Evolutionary conservation across 1,140 invertebrate genomes (phyloP), one percentile per base, ranked within the genome.

Genomic region (Pseudoatta argentina): DNA sequence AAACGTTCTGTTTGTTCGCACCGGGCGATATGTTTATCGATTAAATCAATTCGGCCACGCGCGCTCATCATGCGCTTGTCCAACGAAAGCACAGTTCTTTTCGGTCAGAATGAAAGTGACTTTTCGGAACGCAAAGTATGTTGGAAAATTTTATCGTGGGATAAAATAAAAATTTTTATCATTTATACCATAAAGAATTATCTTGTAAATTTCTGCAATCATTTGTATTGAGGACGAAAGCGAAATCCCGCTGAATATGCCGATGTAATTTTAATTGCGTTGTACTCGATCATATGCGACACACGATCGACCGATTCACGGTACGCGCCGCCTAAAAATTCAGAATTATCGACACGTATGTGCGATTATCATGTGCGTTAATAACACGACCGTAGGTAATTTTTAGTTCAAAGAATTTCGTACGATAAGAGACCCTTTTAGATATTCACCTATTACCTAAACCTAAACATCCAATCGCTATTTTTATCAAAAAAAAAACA

Each of bases 381-480:
- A 86, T 79, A 48, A 89, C 86, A 79, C 77, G 59, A 91, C 78
- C 73, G 89, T 91, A 91, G 89, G 76, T 71, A 89, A 71, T 55
- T 89, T 87, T 91, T 87, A 79, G 85, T 89, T 89, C 48, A 69
- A 89, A 86, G 76, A 88, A 83, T 73, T 91, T 91, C 87, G 71
- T 92, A 92, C 86, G 88, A 91, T 92, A 91, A 92, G 92, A 92
- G 87, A 77, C 90, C 92, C 93, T 88, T 92, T 91, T 94, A 94
- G 93, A 94, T 94, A 94, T 91, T 94, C 91, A 94, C 92, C 92
- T 94, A 94, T 92, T 92, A 92, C 91, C 93, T 94, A 94, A 94
- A 94, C 93, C 92, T 94, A 94, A 94, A 94, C 94, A 95, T 94
- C 91, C 93, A 94, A 94, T 94, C 92, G 94, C 94, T 95, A 95